A percentile compares a stretch with the other conserved stretches of the same genome.
These are phyloP conservation scores for Drosophila mettleri DNA, from an alignment of 2,888 invertebrate genomes.

Conservation along the genomic window DNA sequence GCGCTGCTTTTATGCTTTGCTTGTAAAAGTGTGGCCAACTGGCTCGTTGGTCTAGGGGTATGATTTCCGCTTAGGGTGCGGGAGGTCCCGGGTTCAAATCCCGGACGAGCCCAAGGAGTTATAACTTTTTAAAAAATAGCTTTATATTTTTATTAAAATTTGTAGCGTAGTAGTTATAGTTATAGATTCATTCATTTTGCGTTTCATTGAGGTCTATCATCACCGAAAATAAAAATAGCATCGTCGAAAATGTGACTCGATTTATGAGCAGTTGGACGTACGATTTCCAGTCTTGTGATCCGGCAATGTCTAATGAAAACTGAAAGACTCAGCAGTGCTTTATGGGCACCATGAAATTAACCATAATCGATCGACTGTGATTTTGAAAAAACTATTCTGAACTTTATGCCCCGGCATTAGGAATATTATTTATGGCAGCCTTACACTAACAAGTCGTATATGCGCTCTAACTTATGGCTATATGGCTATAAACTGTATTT, in stretches of 20 bases:
- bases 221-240: neutral
- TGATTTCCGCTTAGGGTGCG: conserved; percentile 86
- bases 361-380: conserved; percentile 70
- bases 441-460: conserved; percentile 42
- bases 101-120: conserved; percentile 85
- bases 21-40: neutral
- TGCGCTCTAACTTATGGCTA: conserved; percentile 54
- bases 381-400: conserved; percentile 53
- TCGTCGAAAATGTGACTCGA: conserved; percentile 34
- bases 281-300: conserved; percentile 42
- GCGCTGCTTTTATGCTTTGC: conserved; percentile 11
- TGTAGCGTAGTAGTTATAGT: neutral
- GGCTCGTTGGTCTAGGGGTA: conserved; percentile 86
- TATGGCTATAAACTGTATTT: conserved; percentile 61
- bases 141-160: conserved; percentile 2
- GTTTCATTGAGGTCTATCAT: neutral
- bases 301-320: conserved; percentile 18
- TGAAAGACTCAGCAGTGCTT: conserved; percentile 45
- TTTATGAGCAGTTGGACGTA: conserved; percentile 27
- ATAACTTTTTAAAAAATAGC: conserved; percentile 1
- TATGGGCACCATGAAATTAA: conserved; percentile 63
- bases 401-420: conserved; percentile 35
- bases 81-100: conserved; percentile 86
- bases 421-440: conserved; percentile 39
- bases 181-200: neutral